Percentiles rank a stretch among this genome's conserved stretches.
phyloP scores from a whole-genome alignment of 2,797 vertebrate genomes.

The Microchirus variegatus region DNA sequence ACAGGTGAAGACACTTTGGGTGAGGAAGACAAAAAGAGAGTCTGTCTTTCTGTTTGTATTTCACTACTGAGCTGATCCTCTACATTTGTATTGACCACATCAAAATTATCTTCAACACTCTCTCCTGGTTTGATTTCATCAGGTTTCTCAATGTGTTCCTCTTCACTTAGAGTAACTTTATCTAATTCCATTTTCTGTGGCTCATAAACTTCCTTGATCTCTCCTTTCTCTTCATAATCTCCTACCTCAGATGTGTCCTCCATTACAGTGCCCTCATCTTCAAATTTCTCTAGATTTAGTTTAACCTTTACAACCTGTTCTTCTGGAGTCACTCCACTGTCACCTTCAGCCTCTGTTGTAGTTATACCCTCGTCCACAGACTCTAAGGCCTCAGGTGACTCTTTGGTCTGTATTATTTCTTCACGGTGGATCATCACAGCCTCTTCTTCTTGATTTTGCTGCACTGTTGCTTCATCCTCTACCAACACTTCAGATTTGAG shows the following conservation, averaged over 20 bases:
- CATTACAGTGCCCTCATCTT: constrained; percentile 92
- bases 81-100: constrained; percentile 77
- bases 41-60: constrained; percentile 64
- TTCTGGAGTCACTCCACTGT: constrained; percentile 89
- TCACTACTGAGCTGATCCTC: constrained; percentile 49
- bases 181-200: constrained; percentile 60
- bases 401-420: constrained; percentile 83
- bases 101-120: constrained; percentile 67
- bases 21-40: constrained; percentile 71
- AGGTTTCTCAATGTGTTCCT: constrained; percentile 38
- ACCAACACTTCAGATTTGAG: constrained; percentile 87
- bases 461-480: constrained; percentile 79
- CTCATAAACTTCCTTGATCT: constrained; percentile 91
- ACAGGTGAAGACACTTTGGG: constrained; percentile 83
- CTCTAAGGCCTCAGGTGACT: constrained; percentile 85
- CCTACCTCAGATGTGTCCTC: constrained; percentile 91
- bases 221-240: constrained; percentile 94
- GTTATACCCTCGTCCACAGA: constrained; percentile 95
- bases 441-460: constrained; percentile 75
- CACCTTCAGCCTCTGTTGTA: constrained; percentile 91
- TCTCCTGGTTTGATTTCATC: constrained; percentile 28
- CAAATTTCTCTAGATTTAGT: constrained; percentile 89
- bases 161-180: constrained; percentile 45
- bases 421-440: constrained; percentile 75
- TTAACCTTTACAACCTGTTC: constrained; percentile 87